These are phyloP conservation scores for Meda fulgida DNA, from an alignment of 2,797 vertebrate species.

Conservation along the genomic window DNA sequence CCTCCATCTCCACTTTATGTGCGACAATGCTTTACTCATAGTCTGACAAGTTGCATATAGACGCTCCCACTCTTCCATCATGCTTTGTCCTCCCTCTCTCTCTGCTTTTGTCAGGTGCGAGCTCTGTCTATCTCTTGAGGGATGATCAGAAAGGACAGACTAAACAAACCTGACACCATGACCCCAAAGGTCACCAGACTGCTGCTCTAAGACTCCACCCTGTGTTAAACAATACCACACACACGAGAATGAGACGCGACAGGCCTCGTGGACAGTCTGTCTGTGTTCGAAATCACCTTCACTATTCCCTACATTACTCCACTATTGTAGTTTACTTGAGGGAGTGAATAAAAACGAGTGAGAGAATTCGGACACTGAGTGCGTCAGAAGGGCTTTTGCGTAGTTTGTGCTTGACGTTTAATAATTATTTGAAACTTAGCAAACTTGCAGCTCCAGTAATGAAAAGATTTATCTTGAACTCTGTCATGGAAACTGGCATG, in stretches of 20 bases:
- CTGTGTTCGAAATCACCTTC: background rate
- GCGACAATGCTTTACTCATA: background rate
- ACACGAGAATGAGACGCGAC: background rate
- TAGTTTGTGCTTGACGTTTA: no score
- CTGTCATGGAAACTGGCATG: no score
- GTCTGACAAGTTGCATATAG: background rate
- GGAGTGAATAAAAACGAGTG: background rate
- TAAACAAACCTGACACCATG: constrained; percentile 55
- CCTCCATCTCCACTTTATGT: background rate
- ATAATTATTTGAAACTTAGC: no score
- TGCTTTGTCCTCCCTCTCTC: constrained; percentile 30
- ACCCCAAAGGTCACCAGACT: constrained; percentile 46
- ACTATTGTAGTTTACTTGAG: rapidly evolving
- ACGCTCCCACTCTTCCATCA: background rate
- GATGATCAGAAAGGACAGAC: constrained; percentile 47
- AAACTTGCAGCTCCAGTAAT: no score
- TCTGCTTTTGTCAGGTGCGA: constrained; percentile 7
- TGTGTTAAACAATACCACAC: constrained; percentile 48
- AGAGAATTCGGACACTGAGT: background rate
- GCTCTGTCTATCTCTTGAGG: constrained; percentile 17
- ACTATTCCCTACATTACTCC: background rate
- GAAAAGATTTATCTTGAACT: no score
- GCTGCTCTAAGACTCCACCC: constrained; percentile 31
- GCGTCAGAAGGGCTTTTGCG: no score
- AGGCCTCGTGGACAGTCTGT: background rate